These are phyloP conservation scores for Nasonia longicornis DNA, from an alignment of 1,140 invertebrate species.

Conservation along the genomic window DNA sequence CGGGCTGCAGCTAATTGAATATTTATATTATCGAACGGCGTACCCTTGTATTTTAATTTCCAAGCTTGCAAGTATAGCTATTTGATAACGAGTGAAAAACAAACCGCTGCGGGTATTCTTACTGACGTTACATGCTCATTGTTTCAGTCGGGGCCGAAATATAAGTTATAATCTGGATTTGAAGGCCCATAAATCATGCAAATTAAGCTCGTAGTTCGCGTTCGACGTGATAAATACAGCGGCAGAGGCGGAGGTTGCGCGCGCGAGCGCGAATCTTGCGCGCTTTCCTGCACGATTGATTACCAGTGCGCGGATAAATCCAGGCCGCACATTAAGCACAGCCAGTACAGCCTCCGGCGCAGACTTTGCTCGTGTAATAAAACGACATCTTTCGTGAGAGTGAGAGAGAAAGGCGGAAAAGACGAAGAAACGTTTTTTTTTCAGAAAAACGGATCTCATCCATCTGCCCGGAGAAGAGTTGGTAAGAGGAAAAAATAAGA, in stretches of 20 bases:
- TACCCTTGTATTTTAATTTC: no score
- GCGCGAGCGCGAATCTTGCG: slow-evolving; percentile 47
- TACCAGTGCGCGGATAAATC: slow-evolving; percentile 61
- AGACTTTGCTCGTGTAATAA: slow-evolving; percentile 60
- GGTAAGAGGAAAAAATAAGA: slow-evolving; percentile 9
- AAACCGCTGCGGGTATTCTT: background rate
- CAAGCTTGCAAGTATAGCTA: no score
- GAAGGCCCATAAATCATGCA: slow-evolving; percentile 63
- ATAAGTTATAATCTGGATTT: slow-evolving; percentile 48
- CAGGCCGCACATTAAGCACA: slow-evolving; percentile 61
- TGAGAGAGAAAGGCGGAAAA: slow-evolving; percentile 40
- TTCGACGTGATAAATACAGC: slow-evolving; percentile 65
- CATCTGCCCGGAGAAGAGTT: slow-evolving; percentile 42
- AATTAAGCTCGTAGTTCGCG: slow-evolving; percentile 56
- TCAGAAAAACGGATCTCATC: slow-evolving; percentile 55
- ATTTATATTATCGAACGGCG: background rate
- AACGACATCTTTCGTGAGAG: slow-evolving; percentile 57
- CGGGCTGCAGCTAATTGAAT: background rate
- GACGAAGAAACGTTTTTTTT: slow-evolving; percentile 56
- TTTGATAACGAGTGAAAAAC: no score
- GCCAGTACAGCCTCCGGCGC: slow-evolving; percentile 46
- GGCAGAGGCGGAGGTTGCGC: slow-evolving; percentile 51
- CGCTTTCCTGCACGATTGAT: slow-evolving; percentile 62
- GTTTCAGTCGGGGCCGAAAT: background rate
- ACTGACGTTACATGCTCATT: background rate